phyloP scores from a whole-genome alignment of 2,888 invertebrate species.

The Platycheirus albimanus region DNA sequence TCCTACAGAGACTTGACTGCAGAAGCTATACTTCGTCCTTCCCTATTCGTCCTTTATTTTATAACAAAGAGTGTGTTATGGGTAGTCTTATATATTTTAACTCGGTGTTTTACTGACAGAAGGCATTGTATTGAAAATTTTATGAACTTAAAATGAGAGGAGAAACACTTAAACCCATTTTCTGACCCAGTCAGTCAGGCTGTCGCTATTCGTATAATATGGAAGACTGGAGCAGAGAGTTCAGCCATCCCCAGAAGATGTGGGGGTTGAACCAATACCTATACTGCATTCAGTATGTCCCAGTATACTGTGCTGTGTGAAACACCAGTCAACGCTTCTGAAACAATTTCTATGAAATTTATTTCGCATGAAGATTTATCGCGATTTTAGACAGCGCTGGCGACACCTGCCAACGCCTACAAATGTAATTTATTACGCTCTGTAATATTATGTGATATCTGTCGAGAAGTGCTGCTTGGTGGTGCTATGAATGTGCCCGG shows the following conservation, averaged over 20 bases:
- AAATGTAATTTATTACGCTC: constrained; percentile 83
- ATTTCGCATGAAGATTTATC: constrained; percentile 83
- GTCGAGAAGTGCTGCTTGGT: constrained; percentile 74
- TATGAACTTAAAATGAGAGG: constrained; percentile 62
- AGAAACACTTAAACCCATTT: constrained; percentile 68
- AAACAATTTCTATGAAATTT: constrained; percentile 83
- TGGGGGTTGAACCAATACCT: not conserved
- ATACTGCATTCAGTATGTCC: not conserved
- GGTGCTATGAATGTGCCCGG: constrained; percentile 62
- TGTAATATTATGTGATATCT: constrained; percentile 76
- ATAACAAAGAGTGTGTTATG: constrained; percentile 5
- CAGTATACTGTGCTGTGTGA: constrained; percentile 7
- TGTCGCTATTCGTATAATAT: constrained; percentile 21
- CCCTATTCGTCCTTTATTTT: not conserved
- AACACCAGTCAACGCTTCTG: constrained; percentile 75
- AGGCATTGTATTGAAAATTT: constrained; percentile 66
- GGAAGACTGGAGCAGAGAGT: not conserved
- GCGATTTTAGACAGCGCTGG: constrained; percentile 83
- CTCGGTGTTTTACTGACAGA: constrained; percentile 32
- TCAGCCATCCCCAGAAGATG: not conserved
- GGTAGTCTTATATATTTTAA: not conserved
- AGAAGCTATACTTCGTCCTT: not conserved
- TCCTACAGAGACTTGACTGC: constrained; percentile 10
- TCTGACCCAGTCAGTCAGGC: constrained; percentile 69
- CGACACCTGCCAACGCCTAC: constrained; percentile 84